Evolutionary conservation across 2,888 invertebrate genomes (phyloP), one percentile per base, ranked within the genome.

Genomic region (Cryptocephalus moraei): DNA sequence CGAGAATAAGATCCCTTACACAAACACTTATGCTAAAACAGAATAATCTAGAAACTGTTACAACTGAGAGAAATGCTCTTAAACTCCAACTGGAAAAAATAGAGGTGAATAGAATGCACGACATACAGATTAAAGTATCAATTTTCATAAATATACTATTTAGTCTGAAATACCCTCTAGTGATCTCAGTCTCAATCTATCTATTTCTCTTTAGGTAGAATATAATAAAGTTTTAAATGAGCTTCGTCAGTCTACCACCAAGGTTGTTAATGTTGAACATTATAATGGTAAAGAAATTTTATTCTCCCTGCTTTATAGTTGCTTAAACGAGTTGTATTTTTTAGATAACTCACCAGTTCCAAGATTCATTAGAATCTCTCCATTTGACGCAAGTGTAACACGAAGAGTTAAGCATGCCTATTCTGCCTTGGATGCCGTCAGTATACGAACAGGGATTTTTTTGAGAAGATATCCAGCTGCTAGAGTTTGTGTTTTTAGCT

Each of bases 1-100:
- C 63, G 31, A 68, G 76, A 41, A 69, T 83, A 9, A 74, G 78
- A 41, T 72, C 75, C 1, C 72, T 93, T 11, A 91, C 92, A 0
- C 84, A 91, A 63, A 87, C 85, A 40, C 73, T 94, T 33, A 86
- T 93, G 47, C 80, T 85, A 62, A 91, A 89, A 64, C 94, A 94
- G 69, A 84, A 83, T 39, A 79, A 82, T 55, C 73, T 94, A n/a
- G 93, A 94, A 65, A 75, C 81, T 13, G 73, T 90, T 39, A 80
- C 89, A 46, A 85, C 87, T 0, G 92, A 93, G 62, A 83, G 89
- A 63, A 91, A 91, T 73, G 89, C 91, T 13, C 72, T 93, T 44
- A 77, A 79, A 56, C 75, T 93, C 58, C 91, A 92, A 64, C 68
- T 92, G 59, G 92, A 93, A 65, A 84, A 89, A 64, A 67, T 82